A percentile compares a stretch with the other conserved stretches of the same genome.
Conservation (phyloP, 2,113 vertebrate genomes). For the Brachypteracias leptosomus region DNA sequence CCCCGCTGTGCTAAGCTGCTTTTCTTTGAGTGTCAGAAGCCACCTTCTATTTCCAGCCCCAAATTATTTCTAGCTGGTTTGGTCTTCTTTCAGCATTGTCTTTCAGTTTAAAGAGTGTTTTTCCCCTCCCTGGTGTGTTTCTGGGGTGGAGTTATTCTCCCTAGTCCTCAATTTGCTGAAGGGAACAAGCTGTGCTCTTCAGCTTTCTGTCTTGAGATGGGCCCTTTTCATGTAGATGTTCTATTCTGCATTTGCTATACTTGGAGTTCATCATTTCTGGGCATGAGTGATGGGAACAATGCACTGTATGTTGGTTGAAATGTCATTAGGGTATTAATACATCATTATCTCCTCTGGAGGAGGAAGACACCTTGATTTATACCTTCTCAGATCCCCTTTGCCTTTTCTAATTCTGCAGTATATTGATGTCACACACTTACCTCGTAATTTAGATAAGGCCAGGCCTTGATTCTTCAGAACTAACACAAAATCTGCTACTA, state of each 20-base stretch:
- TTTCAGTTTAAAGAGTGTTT: neutral
- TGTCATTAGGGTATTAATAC: neutral
- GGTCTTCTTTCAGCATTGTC: neutral
- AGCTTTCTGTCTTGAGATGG: neutral
- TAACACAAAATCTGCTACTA: neutral
- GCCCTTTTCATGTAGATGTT: neutral
- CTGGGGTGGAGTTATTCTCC: neutral
- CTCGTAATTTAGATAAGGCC: neutral
- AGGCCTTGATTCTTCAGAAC: neutral
- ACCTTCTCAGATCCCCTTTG: neutral
- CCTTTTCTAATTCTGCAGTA: neutral
- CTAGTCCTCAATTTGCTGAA: neutral
- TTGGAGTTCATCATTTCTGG: neutral
- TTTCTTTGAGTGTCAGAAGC: neutral
- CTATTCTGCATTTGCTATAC: neutral
- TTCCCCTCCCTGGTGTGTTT: neutral
- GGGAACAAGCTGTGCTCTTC: neutral
- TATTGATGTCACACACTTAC: neutral
- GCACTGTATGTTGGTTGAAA: neutral
- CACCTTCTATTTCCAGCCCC: neutral
- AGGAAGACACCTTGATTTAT: slow-evolving; percentile 6
- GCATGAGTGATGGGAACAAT: neutral
- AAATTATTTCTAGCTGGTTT: neutral
- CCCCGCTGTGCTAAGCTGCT: neutral
- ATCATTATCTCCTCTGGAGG: neutral